Evolutionary conservation across 1,140 invertebrate genomes (phyloP).

Genomic region (Solenopsis fugax): DNA sequence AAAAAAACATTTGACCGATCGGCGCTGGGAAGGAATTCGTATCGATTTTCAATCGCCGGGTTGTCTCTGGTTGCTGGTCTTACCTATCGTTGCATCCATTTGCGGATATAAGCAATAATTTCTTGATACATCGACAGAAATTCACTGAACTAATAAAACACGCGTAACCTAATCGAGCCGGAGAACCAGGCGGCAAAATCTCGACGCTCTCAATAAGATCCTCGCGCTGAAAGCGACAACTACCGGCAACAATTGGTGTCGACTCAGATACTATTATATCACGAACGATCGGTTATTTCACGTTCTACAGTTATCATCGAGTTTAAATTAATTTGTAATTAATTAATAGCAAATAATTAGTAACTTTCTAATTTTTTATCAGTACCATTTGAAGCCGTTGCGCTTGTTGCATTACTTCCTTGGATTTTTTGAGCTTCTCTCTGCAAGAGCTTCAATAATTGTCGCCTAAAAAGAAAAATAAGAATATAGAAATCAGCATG

Average conservation of each 20-base stretch:
- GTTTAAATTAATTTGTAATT: too few relatives aligned
- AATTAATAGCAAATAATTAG: too few relatives aligned
- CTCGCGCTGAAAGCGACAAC: not conserved
- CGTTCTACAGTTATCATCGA: not conserved
- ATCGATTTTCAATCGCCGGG: not conserved
- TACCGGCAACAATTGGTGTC: not conserved
- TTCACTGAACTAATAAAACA: not conserved
- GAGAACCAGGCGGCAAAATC: slow-evolving; percentile 5
- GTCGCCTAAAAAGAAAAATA: too few relatives aligned
- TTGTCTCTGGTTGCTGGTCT: not conserved
- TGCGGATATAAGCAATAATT: not conserved
- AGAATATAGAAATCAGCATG: too few relatives aligned
- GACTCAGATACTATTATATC: not conserved
- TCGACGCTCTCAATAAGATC: not conserved
- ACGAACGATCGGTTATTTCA: not conserved
- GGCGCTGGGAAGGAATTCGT: too few relatives aligned
- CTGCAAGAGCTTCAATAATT: too few relatives aligned
- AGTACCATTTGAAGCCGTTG: too few relatives aligned
- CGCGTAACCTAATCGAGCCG: slow-evolving; percentile 15
- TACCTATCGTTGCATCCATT: not conserved
- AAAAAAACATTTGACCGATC: slow-evolving; percentile 34
- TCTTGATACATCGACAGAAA: not conserved
- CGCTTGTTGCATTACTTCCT: too few relatives aligned
- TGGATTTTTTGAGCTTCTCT: too few relatives aligned
- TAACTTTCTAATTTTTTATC: too few relatives aligned